Base-by-base conservation (phyloP, 2,113 vertebrate genomes). In the Theristicus caerulescens region DNA sequence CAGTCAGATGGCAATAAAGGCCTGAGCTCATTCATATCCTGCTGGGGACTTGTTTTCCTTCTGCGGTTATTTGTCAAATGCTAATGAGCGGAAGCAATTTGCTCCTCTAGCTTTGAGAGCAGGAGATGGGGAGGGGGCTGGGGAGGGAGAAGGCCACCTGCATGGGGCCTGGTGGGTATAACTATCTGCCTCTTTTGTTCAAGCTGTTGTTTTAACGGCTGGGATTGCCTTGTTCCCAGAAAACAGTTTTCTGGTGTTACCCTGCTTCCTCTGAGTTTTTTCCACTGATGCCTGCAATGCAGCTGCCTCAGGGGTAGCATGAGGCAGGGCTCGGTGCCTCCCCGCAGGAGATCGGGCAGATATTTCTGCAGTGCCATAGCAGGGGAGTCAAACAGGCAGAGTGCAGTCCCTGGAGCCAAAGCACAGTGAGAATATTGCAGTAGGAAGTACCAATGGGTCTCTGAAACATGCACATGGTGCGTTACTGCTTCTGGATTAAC, bases 61-160 rank as follows among this genome's bases (percentile, higher is more conserved):
- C 24, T 65, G 88, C 72, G 92, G 84, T 65, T 69, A 13, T 88
- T 95, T 87, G 87, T 89, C 85, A 94, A 27, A 90, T 95, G 85
- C 47, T 87, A 79, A 88, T 69, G 70, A 91, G 52, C 49, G 14
- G 88, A 88, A 94, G n/a, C 32, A 46, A 91, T 93, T 89, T 78
- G 57, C 65, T 79, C 51, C 83, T 80, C 13, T 11, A 62, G 86
- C 82, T 80, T 34, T 11, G 19, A 73, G 80, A 64, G 85, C 51
- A 49, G 94, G 80, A 70, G 80, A 13, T 1, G 3, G 16, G 65
- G 59, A 80, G 82, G 58, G 86, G 44, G 44, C 40, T 73, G 91
- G 19, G 74, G 38, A 29, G 81, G 65, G 69, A 49, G 71, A 44
- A 32, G 38, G 80, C 89, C 95, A 91, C 91, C 96, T 94, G 91